Evolutionary conservation across 2,113 vertebrate genomes (phyloP).

Genomic region (Panurus biarmicus): DNA sequence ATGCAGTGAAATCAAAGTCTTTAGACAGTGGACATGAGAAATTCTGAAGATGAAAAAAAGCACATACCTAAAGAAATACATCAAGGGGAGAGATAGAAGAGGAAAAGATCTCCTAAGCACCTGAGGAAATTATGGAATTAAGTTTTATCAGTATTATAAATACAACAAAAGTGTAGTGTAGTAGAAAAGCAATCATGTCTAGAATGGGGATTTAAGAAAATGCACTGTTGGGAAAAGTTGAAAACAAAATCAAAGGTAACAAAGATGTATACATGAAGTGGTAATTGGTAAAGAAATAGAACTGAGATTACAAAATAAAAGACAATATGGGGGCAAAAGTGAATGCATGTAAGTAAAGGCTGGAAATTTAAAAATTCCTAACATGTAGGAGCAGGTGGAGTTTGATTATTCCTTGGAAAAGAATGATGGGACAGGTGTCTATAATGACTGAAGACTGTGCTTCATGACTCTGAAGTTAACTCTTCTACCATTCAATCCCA

Average conservation of each 20-base stretch:
- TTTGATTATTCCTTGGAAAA: not conserved
- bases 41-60: not conserved
- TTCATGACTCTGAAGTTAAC: not conserved
- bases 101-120: not conserved
- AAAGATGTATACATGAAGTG: not conserved
- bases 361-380: not conserved
- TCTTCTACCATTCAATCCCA: not conserved
- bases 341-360: not conserved
- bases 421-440: not conserved
- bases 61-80: not conserved
- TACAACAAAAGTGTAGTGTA: not conserved
- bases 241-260: not conserved
- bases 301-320: not conserved
- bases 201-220: not conserved
- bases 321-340: not conserved
- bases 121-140: not conserved
- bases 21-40: not conserved
- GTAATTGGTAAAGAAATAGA: not conserved
- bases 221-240: not conserved
- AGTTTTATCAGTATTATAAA: not conserved
- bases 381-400: not conserved
- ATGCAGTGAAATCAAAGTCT: not conserved
- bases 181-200: not conserved
- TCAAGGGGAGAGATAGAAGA: not conserved
- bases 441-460: not conserved